These are phyloP conservation scores for Intellagama lesueurii DNA, from an alignment of 2,797 vertebrate species.

Conservation along the genomic window DNA sequence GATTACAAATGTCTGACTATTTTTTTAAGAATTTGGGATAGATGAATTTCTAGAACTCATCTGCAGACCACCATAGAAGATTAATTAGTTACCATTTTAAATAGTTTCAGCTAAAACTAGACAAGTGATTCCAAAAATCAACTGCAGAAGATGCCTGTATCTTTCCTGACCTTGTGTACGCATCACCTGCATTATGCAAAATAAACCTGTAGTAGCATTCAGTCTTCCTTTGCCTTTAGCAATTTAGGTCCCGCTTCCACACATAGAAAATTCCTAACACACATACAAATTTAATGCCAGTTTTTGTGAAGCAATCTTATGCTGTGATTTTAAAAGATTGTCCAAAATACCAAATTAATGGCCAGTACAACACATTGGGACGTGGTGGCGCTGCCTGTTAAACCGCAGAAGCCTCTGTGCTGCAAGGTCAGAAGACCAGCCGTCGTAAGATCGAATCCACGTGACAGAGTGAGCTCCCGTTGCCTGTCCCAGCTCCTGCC, in stretches of 20 bases:
- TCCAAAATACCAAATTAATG: not conserved
- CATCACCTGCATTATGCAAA: not conserved
- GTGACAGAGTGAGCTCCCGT: too few relatives aligned
- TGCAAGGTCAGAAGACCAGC: too few relatives aligned
- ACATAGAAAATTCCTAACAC: not conserved
- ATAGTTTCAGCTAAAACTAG: not conserved
- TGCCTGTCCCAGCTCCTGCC: too few relatives aligned
- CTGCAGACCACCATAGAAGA: not conserved
- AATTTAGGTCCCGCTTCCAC: not conserved
- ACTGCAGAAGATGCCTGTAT: not conserved
- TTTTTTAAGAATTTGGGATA: not conserved
- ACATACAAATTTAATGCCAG: not conserved
- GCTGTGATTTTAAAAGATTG: not conserved
- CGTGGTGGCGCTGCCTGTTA: too few relatives aligned
- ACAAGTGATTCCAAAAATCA: not conserved
- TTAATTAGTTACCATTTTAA: not conserved
- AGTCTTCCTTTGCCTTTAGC: not conserved
- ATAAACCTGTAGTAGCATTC: not conserved
- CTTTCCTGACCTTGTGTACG: not conserved
- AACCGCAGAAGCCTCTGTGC: too few relatives aligned
- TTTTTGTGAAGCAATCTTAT: conserved; percentile 6
- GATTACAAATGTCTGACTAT: not conserved
- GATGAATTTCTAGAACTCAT: not conserved
- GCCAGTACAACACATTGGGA: not conserved
- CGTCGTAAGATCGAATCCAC: too few relatives aligned